Conservation (phyloP, 2,797 vertebrate genomes). For the Peromyscus aztecus region DNA sequence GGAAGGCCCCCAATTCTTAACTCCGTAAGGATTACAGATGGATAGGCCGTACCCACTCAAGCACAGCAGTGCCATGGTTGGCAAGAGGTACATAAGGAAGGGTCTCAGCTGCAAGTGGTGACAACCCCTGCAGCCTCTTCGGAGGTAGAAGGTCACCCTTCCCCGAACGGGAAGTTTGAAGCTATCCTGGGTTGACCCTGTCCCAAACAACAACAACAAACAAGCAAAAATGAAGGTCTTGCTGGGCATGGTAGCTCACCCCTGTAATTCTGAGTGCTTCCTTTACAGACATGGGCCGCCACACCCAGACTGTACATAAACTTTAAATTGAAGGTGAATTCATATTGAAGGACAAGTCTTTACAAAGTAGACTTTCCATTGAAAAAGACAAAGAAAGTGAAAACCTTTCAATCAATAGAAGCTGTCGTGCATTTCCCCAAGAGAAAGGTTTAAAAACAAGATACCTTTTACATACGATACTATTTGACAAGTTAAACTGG, state of each 20-base stretch:
- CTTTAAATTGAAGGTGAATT: not conserved
- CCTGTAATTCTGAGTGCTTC: not conserved
- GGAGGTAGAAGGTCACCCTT: not conserved
- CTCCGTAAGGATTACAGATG: not conserved
- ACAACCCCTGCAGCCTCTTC: too few species aligned
- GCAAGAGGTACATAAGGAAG: not conserved
- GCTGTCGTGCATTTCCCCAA: not conserved
- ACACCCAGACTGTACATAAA: not conserved
- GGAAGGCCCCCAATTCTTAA: not conserved
- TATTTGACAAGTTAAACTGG: not conserved
- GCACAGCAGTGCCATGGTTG: too few species aligned
- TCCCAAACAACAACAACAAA: not conserved
- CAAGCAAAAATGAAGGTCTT: not conserved
- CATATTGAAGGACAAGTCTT: not conserved
- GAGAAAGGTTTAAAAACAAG: not conserved
- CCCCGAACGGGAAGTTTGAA: not conserved
- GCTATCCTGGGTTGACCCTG: not conserved
- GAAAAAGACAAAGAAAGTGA: constrained; percentile 21
- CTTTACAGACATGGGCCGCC: not conserved
- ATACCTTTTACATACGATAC: not conserved
- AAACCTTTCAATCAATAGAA: constrained; percentile 12
- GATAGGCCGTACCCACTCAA: not conserved
- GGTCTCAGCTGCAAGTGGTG: not conserved
- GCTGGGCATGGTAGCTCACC: not conserved
- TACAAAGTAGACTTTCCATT: constrained; percentile 9